Conservation (phyloP, 2,797 vertebrate genomes). For the Adelosebastes latens region DNA sequence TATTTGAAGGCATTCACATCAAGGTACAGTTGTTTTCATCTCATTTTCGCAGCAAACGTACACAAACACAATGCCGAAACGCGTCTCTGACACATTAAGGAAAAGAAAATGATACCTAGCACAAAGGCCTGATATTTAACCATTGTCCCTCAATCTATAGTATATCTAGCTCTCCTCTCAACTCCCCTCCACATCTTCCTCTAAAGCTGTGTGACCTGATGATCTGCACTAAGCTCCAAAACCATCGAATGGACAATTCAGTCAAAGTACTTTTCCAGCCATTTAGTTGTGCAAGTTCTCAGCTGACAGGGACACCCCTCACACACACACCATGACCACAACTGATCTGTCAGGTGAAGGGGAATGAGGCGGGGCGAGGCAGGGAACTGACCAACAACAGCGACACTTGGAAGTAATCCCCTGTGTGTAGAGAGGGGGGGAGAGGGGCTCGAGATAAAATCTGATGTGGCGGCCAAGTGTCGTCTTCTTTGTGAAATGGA, state of each 20-base stretch:
- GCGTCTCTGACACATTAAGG: background rate
- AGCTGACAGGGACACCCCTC: conserved; percentile 34
- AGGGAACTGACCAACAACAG: conserved; percentile 24
- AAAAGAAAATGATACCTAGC: background rate
- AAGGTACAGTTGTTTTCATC: background rate
- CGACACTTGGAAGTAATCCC: conserved; percentile 9
- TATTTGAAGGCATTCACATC: background rate
- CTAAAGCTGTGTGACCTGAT: background rate
- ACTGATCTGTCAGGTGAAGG: conserved; percentile 17
- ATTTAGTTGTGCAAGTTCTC: conserved; percentile 19
- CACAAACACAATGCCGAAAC: background rate
- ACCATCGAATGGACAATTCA: conserved; percentile 38
- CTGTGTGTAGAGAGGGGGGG: background rate
- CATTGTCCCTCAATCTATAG: background rate
- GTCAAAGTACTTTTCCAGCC: conserved; percentile 30
- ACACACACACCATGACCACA: background rate
- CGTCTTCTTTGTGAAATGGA: conserved; percentile 12
- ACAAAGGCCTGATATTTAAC: background rate
- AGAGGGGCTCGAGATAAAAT: conserved; percentile 27
- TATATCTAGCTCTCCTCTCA: background rate
- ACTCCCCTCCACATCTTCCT: background rate
- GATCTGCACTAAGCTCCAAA: conserved; percentile 3
- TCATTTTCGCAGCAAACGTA: background rate
- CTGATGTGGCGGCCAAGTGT: conserved; percentile 28
- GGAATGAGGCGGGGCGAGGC: conserved; percentile 10